Percentiles rank a stretch among this genome's conserved stretches.
phyloP scores from a whole-genome alignment of 2,797 vertebrate species.

The Scolopax bukidnonensis region DNA sequence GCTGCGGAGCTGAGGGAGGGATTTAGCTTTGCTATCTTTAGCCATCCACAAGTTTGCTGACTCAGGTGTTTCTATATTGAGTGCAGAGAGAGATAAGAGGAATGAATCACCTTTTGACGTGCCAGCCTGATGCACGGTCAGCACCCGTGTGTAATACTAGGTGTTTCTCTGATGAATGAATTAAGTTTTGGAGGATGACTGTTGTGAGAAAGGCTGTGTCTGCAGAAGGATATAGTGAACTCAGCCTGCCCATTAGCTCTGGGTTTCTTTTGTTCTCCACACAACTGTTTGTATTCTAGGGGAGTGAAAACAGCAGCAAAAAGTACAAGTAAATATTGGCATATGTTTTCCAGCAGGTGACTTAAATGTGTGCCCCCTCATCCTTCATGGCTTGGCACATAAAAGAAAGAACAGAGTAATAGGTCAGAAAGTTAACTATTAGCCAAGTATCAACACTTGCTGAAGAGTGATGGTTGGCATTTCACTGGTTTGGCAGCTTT shows the following conservation, averaged over 20 bases:
- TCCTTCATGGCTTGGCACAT: conserved; percentile 14
- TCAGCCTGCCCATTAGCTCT: background rate
- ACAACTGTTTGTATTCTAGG: background rate
- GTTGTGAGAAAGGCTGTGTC: background rate
- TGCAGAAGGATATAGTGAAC: background rate
- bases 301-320: background rate
- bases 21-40: background rate
- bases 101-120: background rate
- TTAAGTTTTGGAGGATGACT: background rate
- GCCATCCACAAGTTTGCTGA: background rate
- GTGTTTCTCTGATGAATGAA: background rate
- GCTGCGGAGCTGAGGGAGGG: background rate
- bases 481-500: background rate
- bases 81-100: background rate
- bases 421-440: conserved; percentile 20
- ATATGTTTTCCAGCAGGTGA: background rate
- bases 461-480: background rate
- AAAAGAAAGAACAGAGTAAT: background rate
- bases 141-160: background rate
- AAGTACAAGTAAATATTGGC: conserved; percentile 28
- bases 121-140: background rate
- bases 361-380: background rate
- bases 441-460: background rate
- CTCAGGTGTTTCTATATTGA: background rate
- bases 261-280: background rate